Evolutionary conservation across 1,140 invertebrate species (phyloP).

Genomic region (Dolichoris vasculosae): DNA sequence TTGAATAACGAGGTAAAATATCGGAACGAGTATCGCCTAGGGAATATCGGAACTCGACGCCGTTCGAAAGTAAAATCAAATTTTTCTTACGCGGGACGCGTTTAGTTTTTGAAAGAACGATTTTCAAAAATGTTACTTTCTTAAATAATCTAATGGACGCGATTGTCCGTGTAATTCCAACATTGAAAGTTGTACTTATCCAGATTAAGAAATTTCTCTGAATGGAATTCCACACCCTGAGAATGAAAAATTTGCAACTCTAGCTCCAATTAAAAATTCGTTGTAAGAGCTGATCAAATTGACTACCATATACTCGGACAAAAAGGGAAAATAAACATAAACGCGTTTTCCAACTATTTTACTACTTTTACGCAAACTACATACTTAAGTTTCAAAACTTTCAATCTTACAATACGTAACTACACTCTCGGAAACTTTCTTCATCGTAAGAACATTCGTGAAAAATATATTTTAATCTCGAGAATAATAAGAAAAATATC

Average conservation of each 20-base stretch:
- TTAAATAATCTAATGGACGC: not conserved
- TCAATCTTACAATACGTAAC: not conserved
- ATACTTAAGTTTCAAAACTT: not conserved
- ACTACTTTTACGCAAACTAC: not conserved
- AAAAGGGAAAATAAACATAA: not conserved
- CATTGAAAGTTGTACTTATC: not conserved
- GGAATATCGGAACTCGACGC: not conserved
- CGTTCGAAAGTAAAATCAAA: not conserved
- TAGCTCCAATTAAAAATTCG: not conserved
- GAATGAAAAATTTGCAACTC: not conserved
- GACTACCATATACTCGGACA: not conserved
- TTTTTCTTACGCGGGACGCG: not conserved
- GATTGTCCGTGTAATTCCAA: not conserved
- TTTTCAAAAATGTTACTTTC: not conserved
- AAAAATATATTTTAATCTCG: not conserved
- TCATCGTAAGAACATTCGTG: not conserved
- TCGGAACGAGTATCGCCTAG: not conserved
- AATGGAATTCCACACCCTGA: not conserved
- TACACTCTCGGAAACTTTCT: not conserved
- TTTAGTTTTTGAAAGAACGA: not conserved
- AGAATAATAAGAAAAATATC: too few relatives aligned
- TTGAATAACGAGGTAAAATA: not conserved
- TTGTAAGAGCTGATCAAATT: not conserved
- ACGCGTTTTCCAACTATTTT: not conserved
- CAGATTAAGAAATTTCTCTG: not conserved